phyloP scores from a whole-genome alignment of 2,113 vertebrate species.

The Scatophagus argus region DNA sequence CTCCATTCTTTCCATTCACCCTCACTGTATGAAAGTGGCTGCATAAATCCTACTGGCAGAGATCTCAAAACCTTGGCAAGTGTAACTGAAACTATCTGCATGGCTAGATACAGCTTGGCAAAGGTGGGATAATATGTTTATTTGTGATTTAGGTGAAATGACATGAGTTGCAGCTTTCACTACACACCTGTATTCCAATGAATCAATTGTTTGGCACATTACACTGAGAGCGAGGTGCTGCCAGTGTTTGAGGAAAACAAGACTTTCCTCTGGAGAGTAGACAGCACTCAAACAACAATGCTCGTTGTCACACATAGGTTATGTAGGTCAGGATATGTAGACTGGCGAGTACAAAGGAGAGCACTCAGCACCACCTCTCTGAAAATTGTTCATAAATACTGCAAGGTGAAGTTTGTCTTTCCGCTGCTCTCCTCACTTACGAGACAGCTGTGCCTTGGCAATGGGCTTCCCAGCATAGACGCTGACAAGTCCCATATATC shows the following conservation, averaged over 20 bases:
- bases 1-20: conserved; percentile 5
- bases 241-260: conserved; percentile 46
- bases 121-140: conserved; percentile 32
- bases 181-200: conserved; percentile 40
- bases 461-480: conserved; percentile 61
- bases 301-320: conserved; percentile 76
- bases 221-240: conserved; percentile 17
- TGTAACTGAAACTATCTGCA: conserved; percentile 15
- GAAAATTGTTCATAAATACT: conserved; percentile 83
- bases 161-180: conserved; percentile 29
- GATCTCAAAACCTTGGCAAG: conserved; percentile 32
- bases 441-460: conserved; percentile 74
- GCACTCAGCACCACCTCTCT: conserved; percentile 76
- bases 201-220: conserved; percentile 58
- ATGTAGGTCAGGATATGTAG: conserved; percentile 74
- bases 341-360: conserved; percentile 79
- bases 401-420: conserved; percentile 81
- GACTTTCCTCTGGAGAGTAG: conserved; percentile 53
- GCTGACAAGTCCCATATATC: conserved; percentile 78
- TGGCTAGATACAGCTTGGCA: not conserved
- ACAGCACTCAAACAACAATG: conserved; percentile 62
- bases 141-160: conserved; percentile 36
- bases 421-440: conserved; percentile 68
- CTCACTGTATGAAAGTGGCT: conserved; percentile 2
- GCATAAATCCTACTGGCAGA: conserved; percentile 27